phyloP scores from a whole-genome alignment of 2,888 invertebrate species.

The Drosophila antonietae region DNA sequence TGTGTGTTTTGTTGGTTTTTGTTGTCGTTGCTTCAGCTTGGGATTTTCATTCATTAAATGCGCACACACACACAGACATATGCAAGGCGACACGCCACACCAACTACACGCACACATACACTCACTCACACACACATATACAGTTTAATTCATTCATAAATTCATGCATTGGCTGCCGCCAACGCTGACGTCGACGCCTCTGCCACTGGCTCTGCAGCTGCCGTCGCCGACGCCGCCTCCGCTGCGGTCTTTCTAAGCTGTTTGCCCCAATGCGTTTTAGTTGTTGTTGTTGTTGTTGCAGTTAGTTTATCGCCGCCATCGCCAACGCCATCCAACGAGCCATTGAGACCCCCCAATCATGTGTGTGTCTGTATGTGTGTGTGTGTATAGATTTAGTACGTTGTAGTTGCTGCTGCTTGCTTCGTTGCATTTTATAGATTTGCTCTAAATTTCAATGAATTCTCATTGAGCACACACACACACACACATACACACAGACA shows the following conservation, averaged over 20 bases:
- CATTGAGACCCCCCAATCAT: slow-evolving; percentile 54
- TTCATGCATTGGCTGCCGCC: slow-evolving; percentile 62
- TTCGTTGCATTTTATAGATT: slow-evolving; percentile 78
- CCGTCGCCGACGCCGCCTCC: slow-evolving; percentile 18
- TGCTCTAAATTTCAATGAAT: slow-evolving; percentile 78
- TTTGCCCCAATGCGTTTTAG: slow-evolving; percentile 50
- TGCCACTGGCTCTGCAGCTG: slow-evolving; percentile 9
- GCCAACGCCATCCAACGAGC: slow-evolving; percentile 46
- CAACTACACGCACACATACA: slow-evolving; percentile 36
- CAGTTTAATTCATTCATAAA: slow-evolving; percentile 73
- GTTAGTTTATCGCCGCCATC: slow-evolving; percentile 70
- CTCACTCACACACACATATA: slow-evolving; percentile 40
- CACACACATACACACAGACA: slow-evolving; percentile 25
- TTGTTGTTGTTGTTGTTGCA: slow-evolving; percentile 39
- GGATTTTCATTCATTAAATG: slow-evolving; percentile 78
- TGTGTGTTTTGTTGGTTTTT: slow-evolving; percentile 41
- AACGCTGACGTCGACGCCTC: slow-evolving; percentile 23
- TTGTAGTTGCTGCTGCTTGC: slow-evolving; percentile 56
- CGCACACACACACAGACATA: slow-evolving; percentile 45
- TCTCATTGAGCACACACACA: slow-evolving; percentile 68
- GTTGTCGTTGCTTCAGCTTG: slow-evolving; percentile 63
- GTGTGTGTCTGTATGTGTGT: slow-evolving; percentile 8
- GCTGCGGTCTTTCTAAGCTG: slow-evolving; percentile 56
- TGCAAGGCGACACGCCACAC: slow-evolving; percentile 42
- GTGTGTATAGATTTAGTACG: slow-evolving; percentile 39